A percentile compares a stretch with the other conserved stretches of the same genome.
phyloP scores from a whole-genome alignment of 2,888 invertebrate genomes.

The Stratiomys singularior region DNA sequence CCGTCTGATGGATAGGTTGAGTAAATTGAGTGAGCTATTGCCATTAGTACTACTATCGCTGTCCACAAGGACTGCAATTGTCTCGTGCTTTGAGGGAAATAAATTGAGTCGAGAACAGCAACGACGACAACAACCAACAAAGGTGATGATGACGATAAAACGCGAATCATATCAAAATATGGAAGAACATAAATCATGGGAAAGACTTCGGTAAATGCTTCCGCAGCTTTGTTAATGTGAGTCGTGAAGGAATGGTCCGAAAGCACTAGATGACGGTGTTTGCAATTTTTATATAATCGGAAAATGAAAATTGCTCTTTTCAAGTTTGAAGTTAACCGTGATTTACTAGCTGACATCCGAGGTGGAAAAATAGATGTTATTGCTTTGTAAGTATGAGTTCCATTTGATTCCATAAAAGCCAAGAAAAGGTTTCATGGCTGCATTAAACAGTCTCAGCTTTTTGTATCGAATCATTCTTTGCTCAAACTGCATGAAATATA shows the following conservation, averaged over 20 bases:
- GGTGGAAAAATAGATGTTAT: no score
- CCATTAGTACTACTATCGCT: conserved; percentile 10
- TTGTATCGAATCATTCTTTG: no score
- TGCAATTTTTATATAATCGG: neutral
- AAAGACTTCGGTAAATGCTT: conserved; percentile 39
- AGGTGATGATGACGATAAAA: neutral
- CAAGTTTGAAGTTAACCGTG: no score
- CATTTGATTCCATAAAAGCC: no score
- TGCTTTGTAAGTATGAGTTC: no score
- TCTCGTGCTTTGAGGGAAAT: conserved; percentile 10
- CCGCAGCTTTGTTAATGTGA: conserved; percentile 37
- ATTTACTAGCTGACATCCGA: no score
- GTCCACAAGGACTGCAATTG: neutral
- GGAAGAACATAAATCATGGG: conserved; percentile 35
- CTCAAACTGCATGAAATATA: no score
- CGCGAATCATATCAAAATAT: conserved; percentile 22
- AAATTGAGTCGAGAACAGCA: conserved; percentile 23
- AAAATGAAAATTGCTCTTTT: conserved; percentile 25
- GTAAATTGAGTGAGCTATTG: neutral
- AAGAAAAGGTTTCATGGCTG: no score
- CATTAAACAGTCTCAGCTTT: no score
- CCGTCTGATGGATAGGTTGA: neutral
- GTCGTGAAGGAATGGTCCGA: conserved; percentile 22
- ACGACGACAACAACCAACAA: no score
- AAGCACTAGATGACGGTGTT: neutral